Conservation (phyloP, 2,888 invertebrate genomes). For the Netelia melanura region DNA sequence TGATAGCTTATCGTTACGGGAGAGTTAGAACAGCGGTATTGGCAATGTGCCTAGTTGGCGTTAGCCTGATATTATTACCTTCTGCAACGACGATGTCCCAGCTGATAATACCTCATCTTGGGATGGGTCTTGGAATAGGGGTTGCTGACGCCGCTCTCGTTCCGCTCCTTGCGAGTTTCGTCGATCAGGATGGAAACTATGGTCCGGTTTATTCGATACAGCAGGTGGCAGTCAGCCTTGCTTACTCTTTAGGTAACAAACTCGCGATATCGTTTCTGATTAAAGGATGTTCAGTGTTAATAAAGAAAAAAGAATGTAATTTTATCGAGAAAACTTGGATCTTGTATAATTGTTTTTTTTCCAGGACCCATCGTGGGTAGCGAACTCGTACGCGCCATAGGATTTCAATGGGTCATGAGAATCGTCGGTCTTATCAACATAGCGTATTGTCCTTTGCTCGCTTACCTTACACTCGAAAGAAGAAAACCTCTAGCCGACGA, state of each 20-base stretch:
- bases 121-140: constrained; percentile 93
- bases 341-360: constrained; percentile 68
- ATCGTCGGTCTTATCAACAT: constrained; percentile 90
- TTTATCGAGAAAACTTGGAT: constrained; percentile 11
- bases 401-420: constrained; percentile 92
- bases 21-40: constrained; percentile 88
- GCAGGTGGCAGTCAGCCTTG: constrained; percentile 92
- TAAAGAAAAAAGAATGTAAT: background rate
- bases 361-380: constrained; percentile 92
- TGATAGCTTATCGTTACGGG: constrained; percentile 88
- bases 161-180: constrained; percentile 91
- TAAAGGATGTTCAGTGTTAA: background rate
- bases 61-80: constrained; percentile 89
- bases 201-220: constrained; percentile 94
- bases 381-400: constrained; percentile 89
- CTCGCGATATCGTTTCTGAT: constrained; percentile 11
- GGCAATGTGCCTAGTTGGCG: constrained; percentile 88
- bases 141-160: constrained; percentile 93
- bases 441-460: constrained; percentile 89
- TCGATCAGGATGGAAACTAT: constrained; percentile 90
- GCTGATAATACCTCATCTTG: constrained; percentile 91
- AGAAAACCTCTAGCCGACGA: constrained; percentile 72
- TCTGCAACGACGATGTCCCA: constrained; percentile 87
- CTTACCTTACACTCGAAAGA: constrained; percentile 83
- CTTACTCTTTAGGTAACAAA: constrained; percentile 90